phyloP scores from a whole-genome alignment of 2,888 invertebrate genomes.

The Netelia fuscicornis region DNA sequence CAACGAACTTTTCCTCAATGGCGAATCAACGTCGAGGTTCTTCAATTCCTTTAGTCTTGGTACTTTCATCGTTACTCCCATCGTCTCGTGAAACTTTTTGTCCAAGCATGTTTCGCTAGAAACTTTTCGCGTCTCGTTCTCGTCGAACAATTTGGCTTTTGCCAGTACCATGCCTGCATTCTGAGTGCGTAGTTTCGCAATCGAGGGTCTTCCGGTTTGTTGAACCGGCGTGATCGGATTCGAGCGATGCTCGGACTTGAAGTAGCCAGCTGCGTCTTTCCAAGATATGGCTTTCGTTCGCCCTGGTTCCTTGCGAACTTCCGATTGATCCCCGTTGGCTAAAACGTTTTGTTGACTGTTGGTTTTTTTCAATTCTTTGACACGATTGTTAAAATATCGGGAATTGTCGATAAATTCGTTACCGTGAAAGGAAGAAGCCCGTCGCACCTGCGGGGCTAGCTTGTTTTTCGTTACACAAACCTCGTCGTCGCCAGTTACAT shows the following conservation, averaged over 20 bases:
- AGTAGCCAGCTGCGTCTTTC: constrained; percentile 87
- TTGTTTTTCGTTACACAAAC: constrained; percentile 76
- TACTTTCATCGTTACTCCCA: constrained; percentile 42
- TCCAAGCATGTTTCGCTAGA: constrained; percentile 21
- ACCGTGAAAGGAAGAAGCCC: constrained; percentile 83
- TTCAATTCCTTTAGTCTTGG: constrained; percentile 53
- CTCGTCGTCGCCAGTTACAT: constrained; percentile 72
- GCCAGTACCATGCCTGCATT: constrained; percentile 93
- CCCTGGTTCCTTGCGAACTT: constrained; percentile 51
- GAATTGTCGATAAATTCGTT: constrained; percentile 77
- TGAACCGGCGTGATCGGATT: constrained; percentile 82
- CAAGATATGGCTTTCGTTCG: constrained; percentile 82
- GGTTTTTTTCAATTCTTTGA: constrained; percentile 80
- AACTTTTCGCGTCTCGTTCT: constrained; percentile 72
- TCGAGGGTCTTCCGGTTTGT: constrained; percentile 89
- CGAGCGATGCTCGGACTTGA: constrained; percentile 85
- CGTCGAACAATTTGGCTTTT: constrained; percentile 91
- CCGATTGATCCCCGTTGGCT: constrained; percentile 46
- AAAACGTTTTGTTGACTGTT: constrained; percentile 76
- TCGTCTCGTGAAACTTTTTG: constrained; percentile 51
- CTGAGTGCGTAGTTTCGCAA: constrained; percentile 90
- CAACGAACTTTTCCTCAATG: constrained; percentile 48
- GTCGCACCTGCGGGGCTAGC: constrained; percentile 70
- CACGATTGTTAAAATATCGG: constrained; percentile 77
- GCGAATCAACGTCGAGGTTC: constrained; percentile 45